Evolutionary conservation across 1,140 invertebrate species (phyloP).

Genomic region (Drosophila nannoptera): DNA sequence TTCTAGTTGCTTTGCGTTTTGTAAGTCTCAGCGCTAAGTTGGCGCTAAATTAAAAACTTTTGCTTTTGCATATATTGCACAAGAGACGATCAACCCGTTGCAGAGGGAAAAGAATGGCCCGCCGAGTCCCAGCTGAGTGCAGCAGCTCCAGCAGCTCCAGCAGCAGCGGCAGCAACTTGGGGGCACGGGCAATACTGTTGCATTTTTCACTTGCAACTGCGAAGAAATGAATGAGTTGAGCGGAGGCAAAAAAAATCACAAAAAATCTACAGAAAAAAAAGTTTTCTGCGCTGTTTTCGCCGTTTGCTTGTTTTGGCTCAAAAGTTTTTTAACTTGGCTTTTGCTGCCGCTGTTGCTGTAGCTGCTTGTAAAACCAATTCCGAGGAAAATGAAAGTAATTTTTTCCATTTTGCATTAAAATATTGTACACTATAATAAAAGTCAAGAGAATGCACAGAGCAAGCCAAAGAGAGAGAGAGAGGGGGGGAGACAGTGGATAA

Average conservation of each 20-base stretch:
- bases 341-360: no score
- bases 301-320: slow-evolving; percentile 57
- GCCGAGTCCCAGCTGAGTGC: slow-evolving; percentile 43
- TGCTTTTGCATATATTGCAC: slow-evolving; percentile 72
- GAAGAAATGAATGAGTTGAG: no score
- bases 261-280: slow-evolving; percentile 40
- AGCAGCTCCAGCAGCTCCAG: slow-evolving; percentile 19
- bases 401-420: slow-evolving; percentile 73
- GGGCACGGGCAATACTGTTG: slow-evolving; percentile 32
- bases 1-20: slow-evolving; percentile 69
- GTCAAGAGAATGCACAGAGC: slow-evolving; percentile 19
- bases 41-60: slow-evolving; percentile 78
- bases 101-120: slow-evolving; percentile 39
- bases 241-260: neutral
- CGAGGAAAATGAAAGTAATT: slow-evolving; percentile 76
- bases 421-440: slow-evolving; percentile 60
- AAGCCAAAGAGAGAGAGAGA: neutral
- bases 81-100: slow-evolving; percentile 18
- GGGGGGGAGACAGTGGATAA: no score
- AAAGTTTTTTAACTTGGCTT: slow-evolving; percentile 49
- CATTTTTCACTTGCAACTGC: slow-evolving; percentile 60
- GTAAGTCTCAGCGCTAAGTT: slow-evolving; percentile 72
- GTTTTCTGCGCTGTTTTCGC: slow-evolving; percentile 51
- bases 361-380: slow-evolving; percentile 75
- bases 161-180: no score